A percentile compares a stretch with the other conserved stretches of the same genome.
Evolutionary conservation across 2,113 vertebrate species (phyloP).

Genomic region (Microtus richardsoni): DNA sequence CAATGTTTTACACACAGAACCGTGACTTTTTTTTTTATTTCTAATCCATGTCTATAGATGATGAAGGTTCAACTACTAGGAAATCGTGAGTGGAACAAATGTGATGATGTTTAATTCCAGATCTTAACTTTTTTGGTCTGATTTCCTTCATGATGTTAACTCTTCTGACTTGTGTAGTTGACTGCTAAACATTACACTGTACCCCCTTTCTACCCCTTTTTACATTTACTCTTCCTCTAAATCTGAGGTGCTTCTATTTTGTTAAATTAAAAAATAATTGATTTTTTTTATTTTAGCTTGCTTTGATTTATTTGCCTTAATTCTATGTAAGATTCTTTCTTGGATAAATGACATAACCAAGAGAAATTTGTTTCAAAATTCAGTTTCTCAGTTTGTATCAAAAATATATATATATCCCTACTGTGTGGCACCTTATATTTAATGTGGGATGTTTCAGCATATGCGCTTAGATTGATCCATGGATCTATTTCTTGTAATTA

Average conservation of each 20-base stretch:
- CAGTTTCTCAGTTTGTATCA: neutral
- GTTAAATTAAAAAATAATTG: neutral
- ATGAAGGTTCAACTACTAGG: neutral
- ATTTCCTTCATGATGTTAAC: neutral
- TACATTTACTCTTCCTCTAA: neutral
- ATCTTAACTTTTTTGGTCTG: neutral
- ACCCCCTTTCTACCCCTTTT: neutral
- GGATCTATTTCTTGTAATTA: slow-evolving; percentile 43
- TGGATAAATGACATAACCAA: slow-evolving; percentile 44
- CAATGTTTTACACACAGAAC: neutral
- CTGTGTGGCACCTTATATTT: neutral
- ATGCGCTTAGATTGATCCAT: neutral
- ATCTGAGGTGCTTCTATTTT: neutral
- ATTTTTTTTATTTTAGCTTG: neutral
- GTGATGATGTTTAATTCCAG: neutral
- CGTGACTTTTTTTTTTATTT: neutral
- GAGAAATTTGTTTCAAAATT: slow-evolving; percentile 43
- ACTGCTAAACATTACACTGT: neutral
- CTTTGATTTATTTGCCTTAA: slow-evolving; percentile 3
- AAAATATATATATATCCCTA: no score
- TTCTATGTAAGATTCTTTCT: neutral
- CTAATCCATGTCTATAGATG: neutral
- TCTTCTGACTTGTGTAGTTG: neutral
- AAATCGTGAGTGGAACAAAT: neutral
- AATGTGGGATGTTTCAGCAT: neutral